These are phyloP conservation scores for Drosophila quadrilineata DNA, from an alignment of 1,140 invertebrate genomes.

Conservation along the genomic window DNA sequence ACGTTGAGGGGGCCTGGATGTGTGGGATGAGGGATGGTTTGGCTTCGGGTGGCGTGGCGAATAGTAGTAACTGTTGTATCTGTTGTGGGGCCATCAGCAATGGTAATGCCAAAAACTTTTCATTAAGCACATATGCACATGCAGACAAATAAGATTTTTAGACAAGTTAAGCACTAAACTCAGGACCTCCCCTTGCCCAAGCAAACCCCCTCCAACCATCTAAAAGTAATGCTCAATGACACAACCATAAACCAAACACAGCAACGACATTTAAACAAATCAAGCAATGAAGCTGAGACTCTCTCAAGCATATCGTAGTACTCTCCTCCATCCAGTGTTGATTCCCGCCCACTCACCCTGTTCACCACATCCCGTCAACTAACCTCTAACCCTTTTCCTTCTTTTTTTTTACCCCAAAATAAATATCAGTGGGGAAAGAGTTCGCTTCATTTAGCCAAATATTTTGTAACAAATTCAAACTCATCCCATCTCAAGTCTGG, in stretches of 20 bases:
- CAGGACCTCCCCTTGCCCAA: neutral
- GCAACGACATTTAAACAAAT: conserved; percentile 78
- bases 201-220: neutral
- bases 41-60: too few species aligned
- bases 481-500: conserved; percentile 8
- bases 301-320: conserved; percentile 73
- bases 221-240: conserved; percentile 39
- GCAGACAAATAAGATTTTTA: conserved; percentile 68
- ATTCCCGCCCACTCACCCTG: neutral
- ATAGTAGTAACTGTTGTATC: conserved; percentile 76
- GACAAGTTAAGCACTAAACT: conserved; percentile 41
- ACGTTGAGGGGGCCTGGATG: too few species aligned
- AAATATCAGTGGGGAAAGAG: conserved; percentile 22
- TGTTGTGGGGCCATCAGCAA: conserved; percentile 73
- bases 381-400: conserved; percentile 24
- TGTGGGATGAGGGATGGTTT: conserved; percentile 11
- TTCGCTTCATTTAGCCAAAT: conserved; percentile 69
- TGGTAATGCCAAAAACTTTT: conserved; percentile 61
- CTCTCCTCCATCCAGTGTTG: conserved; percentile 35
- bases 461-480: conserved; percentile 43
- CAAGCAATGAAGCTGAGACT: conserved; percentile 77
- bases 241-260: conserved; percentile 78
- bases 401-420: conserved; percentile 8
- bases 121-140: conserved; percentile 57
- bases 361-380: neutral